Conservation (phyloP, 2,113 vertebrate species). For the Psittacara wagleri region DNA sequence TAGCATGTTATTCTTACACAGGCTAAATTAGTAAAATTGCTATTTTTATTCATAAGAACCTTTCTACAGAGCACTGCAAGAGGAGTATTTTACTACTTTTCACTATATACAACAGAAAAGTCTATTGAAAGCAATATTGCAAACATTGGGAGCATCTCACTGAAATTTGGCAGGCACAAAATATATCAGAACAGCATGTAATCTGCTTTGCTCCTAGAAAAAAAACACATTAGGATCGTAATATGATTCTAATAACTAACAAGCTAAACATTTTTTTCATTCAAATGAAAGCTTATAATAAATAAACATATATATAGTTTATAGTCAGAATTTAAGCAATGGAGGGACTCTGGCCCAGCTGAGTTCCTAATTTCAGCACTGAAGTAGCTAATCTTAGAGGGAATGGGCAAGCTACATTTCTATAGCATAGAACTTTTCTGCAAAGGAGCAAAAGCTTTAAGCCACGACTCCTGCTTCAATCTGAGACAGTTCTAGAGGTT, state of each 20-base stretch:
- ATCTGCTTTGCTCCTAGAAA: background rate
- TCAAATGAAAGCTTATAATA: background rate
- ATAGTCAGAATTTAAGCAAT: background rate
- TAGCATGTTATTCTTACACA: conserved; percentile 11
- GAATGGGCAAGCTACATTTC: background rate
- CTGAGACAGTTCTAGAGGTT: background rate
- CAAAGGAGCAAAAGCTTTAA: background rate
- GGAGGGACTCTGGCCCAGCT: background rate
- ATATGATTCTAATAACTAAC: background rate
- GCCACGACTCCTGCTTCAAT: background rate
- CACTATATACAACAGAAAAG: background rate
- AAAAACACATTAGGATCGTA: background rate
- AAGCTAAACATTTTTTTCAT: background rate
- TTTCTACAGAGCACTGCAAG: background rate
- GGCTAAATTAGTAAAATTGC: background rate
- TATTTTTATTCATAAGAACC: background rate
- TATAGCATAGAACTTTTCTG: background rate
- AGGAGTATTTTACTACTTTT: conserved; percentile 13
- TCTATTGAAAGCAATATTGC: background rate
- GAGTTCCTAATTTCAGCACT: background rate
- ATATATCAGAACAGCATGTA: background rate
- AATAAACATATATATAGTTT: background rate
- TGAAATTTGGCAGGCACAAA: background rate
- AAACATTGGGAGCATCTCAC: background rate
- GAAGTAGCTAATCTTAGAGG: background rate